phyloP scores from a whole-genome alignment of 2,888 invertebrate genomes.

The Diplolepis rosae region DNA sequence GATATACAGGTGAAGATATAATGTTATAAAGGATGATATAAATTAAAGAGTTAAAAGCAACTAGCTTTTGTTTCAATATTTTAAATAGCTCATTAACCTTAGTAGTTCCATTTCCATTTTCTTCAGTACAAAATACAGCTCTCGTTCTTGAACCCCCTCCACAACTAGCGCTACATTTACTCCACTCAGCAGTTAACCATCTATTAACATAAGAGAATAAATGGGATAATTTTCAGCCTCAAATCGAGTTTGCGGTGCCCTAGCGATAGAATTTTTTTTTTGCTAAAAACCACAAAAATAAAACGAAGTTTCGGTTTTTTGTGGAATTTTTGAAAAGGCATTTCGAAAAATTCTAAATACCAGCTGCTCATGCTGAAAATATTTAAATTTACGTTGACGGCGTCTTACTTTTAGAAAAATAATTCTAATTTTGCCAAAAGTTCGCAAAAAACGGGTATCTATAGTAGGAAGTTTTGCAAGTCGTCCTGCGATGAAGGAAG shows the following conservation, averaged over 20 bases:
- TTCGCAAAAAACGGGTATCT: too few species aligned
- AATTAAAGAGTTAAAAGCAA: not conserved
- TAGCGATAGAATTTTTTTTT: too few species aligned
- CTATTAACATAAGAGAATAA: conserved; percentile 75
- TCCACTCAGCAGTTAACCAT: conserved; percentile 94
- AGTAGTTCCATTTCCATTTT: conserved; percentile 86
- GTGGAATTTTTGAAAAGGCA: too few species aligned
- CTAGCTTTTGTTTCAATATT: not conserved
- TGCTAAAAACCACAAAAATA: too few species aligned
- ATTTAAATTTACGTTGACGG: too few species aligned
- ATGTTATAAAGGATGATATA: not conserved
- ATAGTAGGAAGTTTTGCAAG: too few species aligned
- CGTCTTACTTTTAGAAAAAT: too few species aligned
- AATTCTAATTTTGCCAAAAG: too few species aligned
- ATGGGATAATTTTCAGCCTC: not conserved
- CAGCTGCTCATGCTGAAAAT: too few species aligned
- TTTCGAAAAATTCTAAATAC: too few species aligned
- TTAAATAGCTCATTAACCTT: conserved; percentile 75
- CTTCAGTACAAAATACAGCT: conserved; percentile 88
- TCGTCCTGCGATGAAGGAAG: too few species aligned
- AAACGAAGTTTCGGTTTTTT: too few species aligned
- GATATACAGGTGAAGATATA: not conserved
- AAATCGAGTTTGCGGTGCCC: not conserved
- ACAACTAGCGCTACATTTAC: conserved; percentile 88
- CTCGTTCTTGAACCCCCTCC: conserved; percentile 89